Evolutionary conservation across 2,888 invertebrate species (phyloP).

Genomic region (Smittia sp.): DNA sequence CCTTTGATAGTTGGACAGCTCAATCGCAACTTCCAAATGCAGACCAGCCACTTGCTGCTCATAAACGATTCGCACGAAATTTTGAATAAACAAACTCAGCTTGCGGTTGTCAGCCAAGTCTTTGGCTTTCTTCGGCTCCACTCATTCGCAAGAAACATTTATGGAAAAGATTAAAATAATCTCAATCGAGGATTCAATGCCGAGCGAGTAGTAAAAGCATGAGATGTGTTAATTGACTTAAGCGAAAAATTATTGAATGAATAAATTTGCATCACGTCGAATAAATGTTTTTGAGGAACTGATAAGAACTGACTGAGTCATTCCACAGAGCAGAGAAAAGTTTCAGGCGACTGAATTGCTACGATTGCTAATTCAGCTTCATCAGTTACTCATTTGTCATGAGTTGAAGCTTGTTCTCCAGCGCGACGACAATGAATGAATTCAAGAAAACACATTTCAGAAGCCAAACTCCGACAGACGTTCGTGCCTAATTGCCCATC

Average conservation of each 20-base stretch:
- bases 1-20: no score
- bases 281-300: background rate
- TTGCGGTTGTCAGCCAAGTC: background rate
- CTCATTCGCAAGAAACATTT: background rate
- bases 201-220: background rate
- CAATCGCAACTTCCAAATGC: no score
- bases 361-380: no score
- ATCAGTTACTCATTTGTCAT: no score
- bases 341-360: no score
- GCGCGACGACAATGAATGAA: background rate
- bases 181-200: background rate
- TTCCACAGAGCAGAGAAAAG: no score
- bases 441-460: no score
- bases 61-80: no score
- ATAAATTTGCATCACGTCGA: background rate
- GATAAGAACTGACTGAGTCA: background rate
- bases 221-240: background rate
- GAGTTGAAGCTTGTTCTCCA: background rate
- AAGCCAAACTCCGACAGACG: no score
- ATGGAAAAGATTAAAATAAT: background rate
- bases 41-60: no score
- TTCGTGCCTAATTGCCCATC: conserved; percentile 3
- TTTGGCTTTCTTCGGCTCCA: background rate
- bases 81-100: background rate
- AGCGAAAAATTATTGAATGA: background rate